These are phyloP conservation scores for Pipistrellus pipistrellus DNA, from an alignment of 2,797 vertebrate species.

Conservation along the genomic window DNA sequence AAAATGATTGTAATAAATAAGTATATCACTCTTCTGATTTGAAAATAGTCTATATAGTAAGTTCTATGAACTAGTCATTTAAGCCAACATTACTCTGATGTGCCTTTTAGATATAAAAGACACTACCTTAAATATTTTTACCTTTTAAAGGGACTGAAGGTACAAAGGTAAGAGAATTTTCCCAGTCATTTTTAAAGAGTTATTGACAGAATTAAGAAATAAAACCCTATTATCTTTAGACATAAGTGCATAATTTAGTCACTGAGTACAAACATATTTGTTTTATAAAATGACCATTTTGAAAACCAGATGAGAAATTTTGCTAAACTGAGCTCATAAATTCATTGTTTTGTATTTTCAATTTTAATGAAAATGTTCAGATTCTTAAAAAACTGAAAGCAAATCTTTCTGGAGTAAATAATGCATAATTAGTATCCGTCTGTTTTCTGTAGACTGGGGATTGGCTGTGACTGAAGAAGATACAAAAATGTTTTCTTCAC, in stretches of 20 bases:
- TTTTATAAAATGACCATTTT: slow-evolving; percentile 48
- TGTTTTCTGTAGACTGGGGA: neutral
- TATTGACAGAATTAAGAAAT: slow-evolving; percentile 36
- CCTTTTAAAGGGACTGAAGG: slow-evolving; percentile 12
- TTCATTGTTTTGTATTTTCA: slow-evolving; percentile 26
- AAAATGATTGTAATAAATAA: slow-evolving; percentile 73
- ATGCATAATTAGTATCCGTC: neutral
- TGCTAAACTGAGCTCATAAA: slow-evolving; percentile 19
- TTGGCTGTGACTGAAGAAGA: neutral
- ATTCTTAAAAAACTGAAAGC: slow-evolving; percentile 52
- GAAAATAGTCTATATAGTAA: slow-evolving; percentile 30
- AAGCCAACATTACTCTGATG: slow-evolving; percentile 48
- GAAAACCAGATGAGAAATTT: slow-evolving; percentile 51
- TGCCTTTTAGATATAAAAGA: slow-evolving; percentile 60
- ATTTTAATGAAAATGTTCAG: slow-evolving; percentile 64
- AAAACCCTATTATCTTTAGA: slow-evolving; percentile 50
- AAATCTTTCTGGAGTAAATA: slow-evolving; percentile 29
- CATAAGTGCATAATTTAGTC: neutral
- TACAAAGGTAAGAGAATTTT: slow-evolving; percentile 45
- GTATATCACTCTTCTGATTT: slow-evolving; percentile 41
- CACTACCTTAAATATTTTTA: slow-evolving; percentile 55
- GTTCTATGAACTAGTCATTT: slow-evolving; percentile 68
- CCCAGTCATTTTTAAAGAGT: neutral
- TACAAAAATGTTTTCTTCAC: slow-evolving; percentile 26
- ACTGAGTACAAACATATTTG: neutral